Percentiles rank a stretch among this genome's conserved stretches.
Evolutionary conservation across 1,140 invertebrate genomes (phyloP).

Genomic region (Parapsyche elsis): DNA sequence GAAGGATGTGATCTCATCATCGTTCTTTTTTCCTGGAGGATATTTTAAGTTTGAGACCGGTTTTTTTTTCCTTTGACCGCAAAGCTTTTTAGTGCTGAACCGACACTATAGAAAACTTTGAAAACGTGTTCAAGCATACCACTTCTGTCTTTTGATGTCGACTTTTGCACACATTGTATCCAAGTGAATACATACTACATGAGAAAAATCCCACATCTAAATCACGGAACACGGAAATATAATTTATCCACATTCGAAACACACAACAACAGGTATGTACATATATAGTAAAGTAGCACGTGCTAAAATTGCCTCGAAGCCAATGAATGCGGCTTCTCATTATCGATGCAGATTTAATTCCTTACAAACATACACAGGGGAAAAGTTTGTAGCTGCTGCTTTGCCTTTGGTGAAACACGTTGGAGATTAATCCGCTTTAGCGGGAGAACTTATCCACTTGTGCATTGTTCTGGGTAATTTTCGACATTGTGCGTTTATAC

Average conservation of each 20-base stretch:
- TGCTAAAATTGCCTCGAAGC: neutral
- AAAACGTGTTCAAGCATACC: neutral
- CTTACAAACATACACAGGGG: neutral
- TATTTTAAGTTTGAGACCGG: neutral
- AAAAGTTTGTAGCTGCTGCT: neutral
- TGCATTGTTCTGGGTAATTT: neutral
- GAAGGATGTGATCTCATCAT: neutral
- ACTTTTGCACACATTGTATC: no score
- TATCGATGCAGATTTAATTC: constrained; percentile 37
- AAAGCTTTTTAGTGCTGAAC: constrained; percentile 1
- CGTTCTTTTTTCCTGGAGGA: neutral
- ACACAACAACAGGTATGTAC: constrained; percentile 5
- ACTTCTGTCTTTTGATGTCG: no score
- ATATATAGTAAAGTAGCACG: no score
- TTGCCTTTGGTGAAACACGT: no score
- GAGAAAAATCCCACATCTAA: no score
- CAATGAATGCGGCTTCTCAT: constrained; percentile 25
- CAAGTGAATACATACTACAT: no score
- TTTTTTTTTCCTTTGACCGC: constrained; percentile 4
- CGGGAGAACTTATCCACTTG: no score
- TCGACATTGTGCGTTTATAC: neutral
- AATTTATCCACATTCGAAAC: no score
- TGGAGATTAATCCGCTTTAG: no score
- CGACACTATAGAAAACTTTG: neutral
- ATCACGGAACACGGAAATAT: no score